phyloP scores from a whole-genome alignment of 2,888 invertebrate species.

The Gari tellinella region DNA sequence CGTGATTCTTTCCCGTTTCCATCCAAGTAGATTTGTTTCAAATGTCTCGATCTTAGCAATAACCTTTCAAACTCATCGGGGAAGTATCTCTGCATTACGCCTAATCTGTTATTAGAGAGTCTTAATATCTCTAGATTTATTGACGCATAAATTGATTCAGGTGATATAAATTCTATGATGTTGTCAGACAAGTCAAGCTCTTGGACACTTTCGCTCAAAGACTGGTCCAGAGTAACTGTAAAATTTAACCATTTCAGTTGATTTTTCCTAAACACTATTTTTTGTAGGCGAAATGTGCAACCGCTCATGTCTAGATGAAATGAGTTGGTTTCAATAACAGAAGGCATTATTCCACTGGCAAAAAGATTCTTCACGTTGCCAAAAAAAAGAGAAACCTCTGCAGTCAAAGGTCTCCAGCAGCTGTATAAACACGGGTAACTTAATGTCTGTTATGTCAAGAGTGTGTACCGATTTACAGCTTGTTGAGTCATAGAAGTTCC shows the following conservation, averaged over 20 bases:
- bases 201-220: background rate
- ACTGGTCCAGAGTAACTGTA: background rate
- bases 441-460: background rate
- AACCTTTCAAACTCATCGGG: conserved; percentile 3
- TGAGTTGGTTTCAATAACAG: background rate
- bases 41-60: background rate
- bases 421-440: background rate
- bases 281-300: conserved; percentile 1
- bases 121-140: conserved; percentile 5
- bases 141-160: background rate
- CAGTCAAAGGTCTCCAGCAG: too few relatives aligned
- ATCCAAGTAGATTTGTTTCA: conserved; percentile 6
- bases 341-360: background rate
- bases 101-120: conserved; percentile 8
- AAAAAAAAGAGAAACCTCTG: too few relatives aligned
- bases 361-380: background rate
- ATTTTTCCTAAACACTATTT: conserved; percentile 11
- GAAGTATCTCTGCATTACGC: conserved; percentile 1
- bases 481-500: background rate
- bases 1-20: too few relatives aligned
- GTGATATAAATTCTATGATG: conserved; percentile 13
- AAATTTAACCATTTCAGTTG: conserved; percentile 7
- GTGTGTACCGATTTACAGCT: background rate
- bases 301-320: background rate
- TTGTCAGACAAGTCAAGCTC: conserved; percentile 19